Conservation (phyloP, 2,888 invertebrate genomes). For the Dysmachus trigonus region DNA sequence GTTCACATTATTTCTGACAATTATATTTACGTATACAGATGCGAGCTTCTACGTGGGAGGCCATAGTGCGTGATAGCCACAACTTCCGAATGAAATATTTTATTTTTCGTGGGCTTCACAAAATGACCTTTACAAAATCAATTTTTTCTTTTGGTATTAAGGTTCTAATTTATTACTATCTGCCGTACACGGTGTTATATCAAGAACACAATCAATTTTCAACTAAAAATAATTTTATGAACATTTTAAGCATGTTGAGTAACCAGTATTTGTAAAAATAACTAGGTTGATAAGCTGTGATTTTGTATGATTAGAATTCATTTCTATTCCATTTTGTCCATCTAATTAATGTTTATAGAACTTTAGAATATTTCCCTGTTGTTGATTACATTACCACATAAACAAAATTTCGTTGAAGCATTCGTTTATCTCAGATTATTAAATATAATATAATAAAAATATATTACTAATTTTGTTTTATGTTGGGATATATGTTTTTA, state of each 20-base stretch:
- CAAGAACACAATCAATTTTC: background rate
- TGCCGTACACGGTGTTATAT: background rate
- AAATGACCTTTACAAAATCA: conserved; percentile 14
- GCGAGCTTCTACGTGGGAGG: background rate
- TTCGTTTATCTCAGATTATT: too few relatives aligned
- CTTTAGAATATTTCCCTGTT: background rate
- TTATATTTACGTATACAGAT: background rate
- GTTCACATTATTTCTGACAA: background rate
- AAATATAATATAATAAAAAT: too few relatives aligned
- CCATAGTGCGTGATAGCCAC: background rate
- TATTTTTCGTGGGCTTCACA: background rate
- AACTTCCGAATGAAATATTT: background rate
- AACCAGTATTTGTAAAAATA: background rate
- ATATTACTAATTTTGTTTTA: too few relatives aligned
- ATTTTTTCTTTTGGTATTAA: background rate
- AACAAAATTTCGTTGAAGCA: too few relatives aligned
- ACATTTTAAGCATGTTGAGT: background rate
- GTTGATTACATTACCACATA: background rate
- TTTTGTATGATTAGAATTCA: too few relatives aligned
- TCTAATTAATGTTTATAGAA: too few relatives aligned
- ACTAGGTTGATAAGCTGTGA: background rate
- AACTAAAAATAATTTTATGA: background rate
- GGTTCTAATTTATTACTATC: background rate
- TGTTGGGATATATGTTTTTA: too few relatives aligned
- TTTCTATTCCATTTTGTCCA: too few relatives aligned